Percentiles rank a stretch among this genome's conserved stretches.
Evolutionary conservation across 2,797 vertebrate species (phyloP).

Genomic region (Melopsittacus undulatus): DNA sequence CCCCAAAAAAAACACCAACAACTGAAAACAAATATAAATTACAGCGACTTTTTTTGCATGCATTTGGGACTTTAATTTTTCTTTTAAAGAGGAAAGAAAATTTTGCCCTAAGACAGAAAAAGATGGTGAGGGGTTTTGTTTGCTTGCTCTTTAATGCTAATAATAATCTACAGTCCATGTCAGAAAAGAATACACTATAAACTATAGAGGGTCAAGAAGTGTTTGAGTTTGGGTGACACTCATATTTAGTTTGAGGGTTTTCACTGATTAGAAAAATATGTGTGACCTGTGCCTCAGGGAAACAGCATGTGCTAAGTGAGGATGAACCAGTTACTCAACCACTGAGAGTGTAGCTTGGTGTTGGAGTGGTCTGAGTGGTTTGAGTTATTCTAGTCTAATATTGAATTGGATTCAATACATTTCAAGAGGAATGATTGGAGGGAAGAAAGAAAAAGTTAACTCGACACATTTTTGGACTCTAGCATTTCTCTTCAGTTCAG

Average conservation of each 20-base stretch:
- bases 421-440: not conserved
- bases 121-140: not conserved
- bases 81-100: not conserved
- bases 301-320: accelerated
- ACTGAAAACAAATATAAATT: not conserved
- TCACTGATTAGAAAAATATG: not conserved
- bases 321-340: accelerated
- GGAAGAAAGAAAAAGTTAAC: not conserved
- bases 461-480: not conserved
- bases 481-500: not conserved
- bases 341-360: not conserved
- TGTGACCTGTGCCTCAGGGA: not conserved
- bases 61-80: not conserved
- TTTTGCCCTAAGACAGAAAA: not conserved
- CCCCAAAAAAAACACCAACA: not conserved
- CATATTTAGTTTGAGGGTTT: not conserved
- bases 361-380: not conserved
- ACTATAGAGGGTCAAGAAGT: not conserved
- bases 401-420: not conserved
- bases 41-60: not conserved
- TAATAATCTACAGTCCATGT: not conserved
- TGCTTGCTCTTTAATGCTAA: not conserved
- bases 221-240: not conserved
- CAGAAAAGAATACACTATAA: not conserved
- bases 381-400: not conserved